Evolutionary conservation across 2,797 vertebrate genomes (phyloP), one percentile per base, ranked within the genome.

Genomic region (Pogoniulus pusillus): DNA sequence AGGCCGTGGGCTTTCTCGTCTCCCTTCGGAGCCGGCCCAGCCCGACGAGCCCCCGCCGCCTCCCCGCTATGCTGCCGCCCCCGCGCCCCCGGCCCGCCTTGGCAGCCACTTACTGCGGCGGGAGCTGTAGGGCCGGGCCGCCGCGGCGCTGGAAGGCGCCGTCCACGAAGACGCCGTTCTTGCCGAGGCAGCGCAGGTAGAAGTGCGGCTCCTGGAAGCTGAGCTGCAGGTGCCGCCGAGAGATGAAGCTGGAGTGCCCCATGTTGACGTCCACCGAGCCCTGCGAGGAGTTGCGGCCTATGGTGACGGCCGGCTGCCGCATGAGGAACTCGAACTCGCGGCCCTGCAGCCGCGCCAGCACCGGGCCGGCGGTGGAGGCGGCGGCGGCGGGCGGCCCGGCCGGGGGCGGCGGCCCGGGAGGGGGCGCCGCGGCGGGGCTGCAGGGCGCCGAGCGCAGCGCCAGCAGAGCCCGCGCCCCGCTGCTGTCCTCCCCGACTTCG

Each of bases 141-240:
- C 98, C 99, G 96, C 98, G 98, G 87, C 99, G 97, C 97, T 99
- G 99, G 95, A 99, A 99, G 96, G 99, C 99, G 30, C 99, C 99
- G 97, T 99, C 99, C 83, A 99, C 99, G 97, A 99, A 99, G 91
- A 99, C 99, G 76, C 99, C 99, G 96, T 99, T 99, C 97, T 99
- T 99, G 93, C 99, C 99, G 70, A 99, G 97, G 91, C 99, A 99
- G 86, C 98, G 98, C 86, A 99, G 97, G 93, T 98, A 98, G 97
- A 99, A 99, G 94, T 87, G 94, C 45, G 98, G 98, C 89, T 98
- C 98, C 87, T 98, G 98, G 97, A 99, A 99, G 92, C 89, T 97
- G 82, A 99, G 97, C 97, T 99, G 98, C 97, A 99, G 97, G 98
- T 99, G 99, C 91, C 98, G 98, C 95, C 99, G 97, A 30, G 99